Conservation (phyloP, 2,113 vertebrate genomes). For the Ophthalmolycus amberensis region DNA sequence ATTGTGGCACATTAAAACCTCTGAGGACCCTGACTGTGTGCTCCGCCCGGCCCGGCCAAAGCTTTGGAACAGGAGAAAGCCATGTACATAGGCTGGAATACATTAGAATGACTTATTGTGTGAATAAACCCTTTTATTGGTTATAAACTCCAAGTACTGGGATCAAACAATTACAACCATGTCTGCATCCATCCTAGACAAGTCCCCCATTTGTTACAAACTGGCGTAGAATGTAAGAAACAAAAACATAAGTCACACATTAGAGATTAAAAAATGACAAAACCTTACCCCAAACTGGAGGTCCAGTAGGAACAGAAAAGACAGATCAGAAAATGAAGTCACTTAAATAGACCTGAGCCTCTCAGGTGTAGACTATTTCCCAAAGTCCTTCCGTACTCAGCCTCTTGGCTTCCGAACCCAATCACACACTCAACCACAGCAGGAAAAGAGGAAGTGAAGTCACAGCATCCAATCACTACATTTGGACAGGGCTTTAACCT, state of each 20-base stretch:
- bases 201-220: neutral
- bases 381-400: neutral
- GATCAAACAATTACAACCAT: neutral
- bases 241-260: neutral
- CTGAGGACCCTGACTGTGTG: neutral
- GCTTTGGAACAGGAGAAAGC: neutral
- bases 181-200: neutral
- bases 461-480: slow-evolving; percentile 4
- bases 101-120: neutral
- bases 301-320: neutral
- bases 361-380: slow-evolving; percentile 6
- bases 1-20: slow-evolving; percentile 1
- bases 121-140: neutral
- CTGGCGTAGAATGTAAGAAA: neutral
- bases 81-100: neutral
- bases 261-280: neutral
- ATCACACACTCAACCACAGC: slow-evolving; percentile 7
- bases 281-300: neutral
- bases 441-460: neutral
- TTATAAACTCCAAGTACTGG: neutral
- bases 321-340: neutral
- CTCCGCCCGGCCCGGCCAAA: neutral
- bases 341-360: neutral
- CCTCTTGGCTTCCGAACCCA: slow-evolving; percentile 2
- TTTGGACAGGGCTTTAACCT: slow-evolving; percentile 7